A percentile compares a stretch with the other conserved stretches of the same genome.
Conservation (phyloP, 2,888 invertebrate species). For the Sphecodes monilicornis region DNA sequence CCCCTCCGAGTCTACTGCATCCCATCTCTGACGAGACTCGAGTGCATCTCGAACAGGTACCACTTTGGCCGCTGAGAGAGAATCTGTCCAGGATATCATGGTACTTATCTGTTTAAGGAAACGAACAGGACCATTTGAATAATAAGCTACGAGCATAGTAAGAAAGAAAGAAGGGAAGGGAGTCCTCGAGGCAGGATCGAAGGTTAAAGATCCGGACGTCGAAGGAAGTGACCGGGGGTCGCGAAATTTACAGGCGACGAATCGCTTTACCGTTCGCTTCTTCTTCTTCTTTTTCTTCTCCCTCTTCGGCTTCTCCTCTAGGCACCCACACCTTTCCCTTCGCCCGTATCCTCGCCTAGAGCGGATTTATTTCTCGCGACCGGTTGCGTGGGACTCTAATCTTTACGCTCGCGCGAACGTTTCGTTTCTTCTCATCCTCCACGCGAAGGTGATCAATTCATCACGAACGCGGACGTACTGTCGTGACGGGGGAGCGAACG, state of each 20-base stretch:
- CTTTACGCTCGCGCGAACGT: constrained; percentile 41
- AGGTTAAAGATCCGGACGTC: neutral
- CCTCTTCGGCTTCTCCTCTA: neutral
- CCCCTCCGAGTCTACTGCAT: neutral
- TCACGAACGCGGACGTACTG: constrained; percentile 44
- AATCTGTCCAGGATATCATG: neutral
- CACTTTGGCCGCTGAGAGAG: neutral
- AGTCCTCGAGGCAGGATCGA: neutral
- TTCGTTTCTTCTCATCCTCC: constrained; percentile 16
- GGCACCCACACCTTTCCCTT: constrained; percentile 7
- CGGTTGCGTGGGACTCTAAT: constrained; percentile 39
- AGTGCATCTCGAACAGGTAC: neutral
- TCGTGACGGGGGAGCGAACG: constrained; percentile 43
- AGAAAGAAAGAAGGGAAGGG: neutral
- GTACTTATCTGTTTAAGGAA: constrained; percentile 4
- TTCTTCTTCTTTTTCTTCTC: neutral
- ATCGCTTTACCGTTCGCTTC: constrained; percentile 15
- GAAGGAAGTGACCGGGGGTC: neutral
- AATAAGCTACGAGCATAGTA: neutral
- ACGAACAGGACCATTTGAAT: constrained; percentile 1
- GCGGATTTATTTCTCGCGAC: constrained; percentile 18
- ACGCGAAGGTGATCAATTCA: constrained; percentile 42
- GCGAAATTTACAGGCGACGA: constrained; percentile 29
- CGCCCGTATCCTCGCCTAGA: neutral
- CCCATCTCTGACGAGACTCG: neutral